These are phyloP conservation scores for Patella vulgata DNA, from an alignment of 1,140 invertebrate species.

Conservation along the genomic window DNA sequence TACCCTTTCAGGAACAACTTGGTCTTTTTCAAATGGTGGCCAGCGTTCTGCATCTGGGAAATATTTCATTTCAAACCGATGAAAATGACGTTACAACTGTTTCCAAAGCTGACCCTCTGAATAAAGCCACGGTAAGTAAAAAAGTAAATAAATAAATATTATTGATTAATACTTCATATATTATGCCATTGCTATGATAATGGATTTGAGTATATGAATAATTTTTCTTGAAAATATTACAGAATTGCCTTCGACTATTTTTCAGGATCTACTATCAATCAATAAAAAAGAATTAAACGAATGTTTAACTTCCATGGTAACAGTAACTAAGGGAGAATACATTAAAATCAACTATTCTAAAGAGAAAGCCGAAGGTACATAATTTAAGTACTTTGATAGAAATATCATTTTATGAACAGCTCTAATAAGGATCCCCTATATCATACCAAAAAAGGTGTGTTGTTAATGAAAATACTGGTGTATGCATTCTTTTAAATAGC, in stretches of 20 bases:
- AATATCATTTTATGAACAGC: too few relatives aligned
- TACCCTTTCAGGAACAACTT: conserved; percentile 63
- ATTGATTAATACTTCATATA: too few relatives aligned
- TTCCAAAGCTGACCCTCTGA: conserved; percentile 31
- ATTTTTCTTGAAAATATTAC: too few relatives aligned
- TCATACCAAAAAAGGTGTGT: too few relatives aligned
- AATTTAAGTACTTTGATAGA: neutral
- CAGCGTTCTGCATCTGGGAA: conserved; percentile 60
- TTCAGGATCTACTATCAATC: too few relatives aligned
- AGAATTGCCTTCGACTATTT: too few relatives aligned
- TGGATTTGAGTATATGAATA: too few relatives aligned
- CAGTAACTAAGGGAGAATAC: conserved; percentile 80
- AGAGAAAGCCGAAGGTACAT: conserved; percentile 52
- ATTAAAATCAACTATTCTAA: conserved; percentile 56
- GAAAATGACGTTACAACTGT: conserved; percentile 41
- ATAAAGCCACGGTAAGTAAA: conserved; percentile 34
- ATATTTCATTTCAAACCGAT: conserved; percentile 56
- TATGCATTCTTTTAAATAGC: too few relatives aligned
- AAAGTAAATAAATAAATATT: too few relatives aligned
- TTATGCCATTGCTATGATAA: too few relatives aligned
- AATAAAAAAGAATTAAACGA: conserved; percentile 82
- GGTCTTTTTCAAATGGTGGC: conserved; percentile 59
- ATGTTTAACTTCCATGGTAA: conserved; percentile 80
- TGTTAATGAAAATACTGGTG: too few relatives aligned
- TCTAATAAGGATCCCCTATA: too few relatives aligned